Evolutionary conservation across 2,888 invertebrate species (phyloP).

Genomic region (Caenorhabditis sulstoni): DNA sequence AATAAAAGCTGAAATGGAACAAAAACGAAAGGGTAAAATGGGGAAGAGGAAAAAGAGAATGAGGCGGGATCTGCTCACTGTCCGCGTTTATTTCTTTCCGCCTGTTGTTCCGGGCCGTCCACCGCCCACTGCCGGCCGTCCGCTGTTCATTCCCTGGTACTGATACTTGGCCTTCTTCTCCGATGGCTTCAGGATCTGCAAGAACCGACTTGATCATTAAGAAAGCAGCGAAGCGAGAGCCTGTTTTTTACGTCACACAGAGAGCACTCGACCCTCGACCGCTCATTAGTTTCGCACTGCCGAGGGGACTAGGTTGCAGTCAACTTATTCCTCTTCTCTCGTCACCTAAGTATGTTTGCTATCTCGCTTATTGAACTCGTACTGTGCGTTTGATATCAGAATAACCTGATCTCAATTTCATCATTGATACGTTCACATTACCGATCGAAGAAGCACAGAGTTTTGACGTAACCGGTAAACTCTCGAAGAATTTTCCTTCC

Average conservation of each 20-base stretch:
- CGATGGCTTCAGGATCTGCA: constrained; percentile 83
- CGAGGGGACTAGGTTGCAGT: constrained; percentile 8
- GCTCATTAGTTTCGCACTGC: constrained; percentile 24
- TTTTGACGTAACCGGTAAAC: constrained; percentile 34
- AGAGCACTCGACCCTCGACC: constrained; percentile 5
- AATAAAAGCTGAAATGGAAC: constrained; percentile 39
- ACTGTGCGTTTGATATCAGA: constrained; percentile 6
- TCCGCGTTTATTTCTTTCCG: constrained; percentile 50
- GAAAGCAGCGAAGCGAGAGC: neutral
- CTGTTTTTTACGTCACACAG: constrained; percentile 10
- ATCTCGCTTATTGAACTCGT: constrained; percentile 5
- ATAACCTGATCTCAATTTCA: constrained; percentile 8
- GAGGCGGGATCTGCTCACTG: neutral
- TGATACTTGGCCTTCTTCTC: constrained; percentile 84
- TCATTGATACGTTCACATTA: constrained; percentile 1
- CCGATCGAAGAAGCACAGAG: constrained; percentile 8
- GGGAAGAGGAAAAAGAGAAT: neutral
- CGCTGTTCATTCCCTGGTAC: constrained; percentile 82
- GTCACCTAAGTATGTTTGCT: constrained; percentile 9
- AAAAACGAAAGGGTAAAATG: constrained; percentile 30
- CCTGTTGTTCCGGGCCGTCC: constrained; percentile 57
- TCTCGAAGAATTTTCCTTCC: neutral
- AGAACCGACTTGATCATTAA: neutral
- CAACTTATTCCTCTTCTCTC: neutral
- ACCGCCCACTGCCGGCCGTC: constrained; percentile 73